phyloP scores from a whole-genome alignment of 1,140 invertebrate species.

The Sminthurinus signatus region DNA sequence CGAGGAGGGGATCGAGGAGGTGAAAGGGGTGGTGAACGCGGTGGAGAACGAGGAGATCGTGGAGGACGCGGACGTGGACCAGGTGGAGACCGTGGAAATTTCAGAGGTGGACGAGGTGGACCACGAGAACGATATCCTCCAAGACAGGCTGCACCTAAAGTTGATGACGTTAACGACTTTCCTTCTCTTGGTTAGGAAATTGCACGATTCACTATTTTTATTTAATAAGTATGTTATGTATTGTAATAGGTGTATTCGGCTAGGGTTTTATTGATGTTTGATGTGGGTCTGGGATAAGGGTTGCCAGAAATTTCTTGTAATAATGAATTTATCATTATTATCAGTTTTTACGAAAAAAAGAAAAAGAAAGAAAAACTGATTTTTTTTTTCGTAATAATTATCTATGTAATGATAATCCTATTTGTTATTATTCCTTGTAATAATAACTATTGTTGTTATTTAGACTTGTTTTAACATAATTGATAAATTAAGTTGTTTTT shows the following conservation, averaged over 20 bases:
- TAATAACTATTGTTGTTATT: too few relatives aligned
- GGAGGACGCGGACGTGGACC: constrained; percentile 9
- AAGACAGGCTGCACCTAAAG: constrained; percentile 69
- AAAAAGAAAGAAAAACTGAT: too few relatives aligned
- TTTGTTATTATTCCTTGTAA: too few relatives aligned
- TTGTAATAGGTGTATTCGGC: background rate
- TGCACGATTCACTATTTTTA: constrained; percentile 12
- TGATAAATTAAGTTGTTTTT: too few relatives aligned
- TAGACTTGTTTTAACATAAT: too few relatives aligned
- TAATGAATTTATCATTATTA: too few relatives aligned
- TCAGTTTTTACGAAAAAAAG: too few relatives aligned
- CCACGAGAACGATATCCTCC: background rate
- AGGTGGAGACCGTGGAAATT: constrained; percentile 28
- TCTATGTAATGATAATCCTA: too few relatives aligned
- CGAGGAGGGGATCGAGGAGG: constrained; percentile 42
- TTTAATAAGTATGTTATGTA: constrained; percentile 3
- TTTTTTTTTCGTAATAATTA: too few relatives aligned
- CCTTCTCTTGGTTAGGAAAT: constrained; percentile 69
- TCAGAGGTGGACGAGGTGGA: background rate
- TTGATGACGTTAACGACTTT: constrained; percentile 92
- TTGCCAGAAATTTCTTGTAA: constrained; percentile 7
- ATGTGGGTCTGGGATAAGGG: constrained; percentile 8
- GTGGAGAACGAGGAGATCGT: constrained; percentile 31
- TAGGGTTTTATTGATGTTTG: background rate
- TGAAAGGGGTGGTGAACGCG: constrained; percentile 40